A percentile compares a stretch with the other conserved stretches of the same genome.
These are phyloP conservation scores for Drosophila ambigua DNA, from an alignment of 1,140 invertebrate genomes.

Conservation along the genomic window DNA sequence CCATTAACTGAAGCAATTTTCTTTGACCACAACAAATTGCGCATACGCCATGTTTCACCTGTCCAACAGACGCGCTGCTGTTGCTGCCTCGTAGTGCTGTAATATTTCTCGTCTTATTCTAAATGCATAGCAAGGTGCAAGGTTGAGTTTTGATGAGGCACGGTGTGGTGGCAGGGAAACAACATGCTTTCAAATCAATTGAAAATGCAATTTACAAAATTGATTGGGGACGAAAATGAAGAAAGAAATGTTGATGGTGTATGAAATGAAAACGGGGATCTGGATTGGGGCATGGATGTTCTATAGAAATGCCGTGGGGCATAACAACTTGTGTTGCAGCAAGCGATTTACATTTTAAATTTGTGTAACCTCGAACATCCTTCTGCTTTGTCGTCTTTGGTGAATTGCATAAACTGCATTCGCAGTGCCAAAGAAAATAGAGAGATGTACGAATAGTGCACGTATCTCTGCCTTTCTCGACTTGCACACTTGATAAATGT, in stretches of 20 bases:
- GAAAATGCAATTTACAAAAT: slow-evolving; percentile 75
- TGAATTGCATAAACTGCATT: slow-evolving; percentile 32
- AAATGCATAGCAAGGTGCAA: slow-evolving; percentile 25
- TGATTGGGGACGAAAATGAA: slow-evolving; percentile 61
- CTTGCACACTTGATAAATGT: slow-evolving; percentile 72
- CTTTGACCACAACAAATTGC: slow-evolving; percentile 55
- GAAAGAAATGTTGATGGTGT: slow-evolving; percentile 10
- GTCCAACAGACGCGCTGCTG: slow-evolving; percentile 12
- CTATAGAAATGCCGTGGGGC: slow-evolving; percentile 26
- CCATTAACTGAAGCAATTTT: slow-evolving; percentile 44
- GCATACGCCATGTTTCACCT: slow-evolving; percentile 42
- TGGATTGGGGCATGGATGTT: slow-evolving; percentile 12
- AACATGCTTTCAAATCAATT: slow-evolving; percentile 70
- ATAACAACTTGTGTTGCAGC: slow-evolving; percentile 48
- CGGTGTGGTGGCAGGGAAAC: slow-evolving; percentile 7
- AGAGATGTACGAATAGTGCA: slow-evolving; percentile 21
- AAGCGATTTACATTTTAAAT: slow-evolving; percentile 72
- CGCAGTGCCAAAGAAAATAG: slow-evolving; percentile 27
- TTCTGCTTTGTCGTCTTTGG: slow-evolving; percentile 6
- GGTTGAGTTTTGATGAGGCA: too few relatives aligned
- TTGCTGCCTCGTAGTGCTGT: slow-evolving; percentile 8
- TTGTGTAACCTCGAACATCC: slow-evolving; percentile 13
- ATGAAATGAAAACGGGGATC: slow-evolving; percentile 15
- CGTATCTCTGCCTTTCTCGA: slow-evolving; percentile 30
- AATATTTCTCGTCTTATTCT: slow-evolving; percentile 50